phyloP scores from a whole-genome alignment of 2,113 vertebrate genomes.

The Prunella fulvescens region DNA sequence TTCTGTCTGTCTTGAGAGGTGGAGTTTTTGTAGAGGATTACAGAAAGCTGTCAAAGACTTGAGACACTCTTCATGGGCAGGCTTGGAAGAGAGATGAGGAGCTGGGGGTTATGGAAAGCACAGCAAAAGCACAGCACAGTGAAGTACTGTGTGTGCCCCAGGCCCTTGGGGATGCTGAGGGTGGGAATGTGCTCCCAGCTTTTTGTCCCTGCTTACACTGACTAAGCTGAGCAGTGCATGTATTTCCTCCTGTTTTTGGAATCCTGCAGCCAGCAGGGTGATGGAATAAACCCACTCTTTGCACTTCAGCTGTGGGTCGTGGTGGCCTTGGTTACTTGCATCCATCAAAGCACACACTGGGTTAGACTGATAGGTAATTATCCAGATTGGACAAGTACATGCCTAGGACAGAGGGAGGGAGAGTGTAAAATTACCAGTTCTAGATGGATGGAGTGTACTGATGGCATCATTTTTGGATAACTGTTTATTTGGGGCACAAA shows the following conservation, averaged over 20 bases:
- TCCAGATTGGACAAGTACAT: not conserved
- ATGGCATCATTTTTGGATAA: not conserved
- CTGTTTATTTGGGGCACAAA: not conserved
- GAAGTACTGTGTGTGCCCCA: not conserved
- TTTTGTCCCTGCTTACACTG: not conserved
- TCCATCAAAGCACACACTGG: not conserved
- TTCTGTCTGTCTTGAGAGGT: not conserved
- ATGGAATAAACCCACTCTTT: not conserved
- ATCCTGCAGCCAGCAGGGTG: no score
- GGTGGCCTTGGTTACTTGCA: no score
- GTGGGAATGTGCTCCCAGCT: not conserved
- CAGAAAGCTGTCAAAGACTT: not conserved
- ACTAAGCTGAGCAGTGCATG: not conserved
- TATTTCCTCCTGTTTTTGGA: not conserved
- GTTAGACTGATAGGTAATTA: not conserved
- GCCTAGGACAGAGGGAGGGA: not conserved
- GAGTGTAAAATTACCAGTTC: not conserved
- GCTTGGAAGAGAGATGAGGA: not conserved
- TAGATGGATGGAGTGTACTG: not conserved
- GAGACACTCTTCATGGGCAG: not conserved
- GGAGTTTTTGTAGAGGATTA: no score
- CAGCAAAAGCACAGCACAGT: no score
- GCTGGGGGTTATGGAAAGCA: not conserved
- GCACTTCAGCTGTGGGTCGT: rapidly evolving
- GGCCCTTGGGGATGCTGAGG: not conserved